phyloP scores from a whole-genome alignment of 2,797 vertebrate genomes.

The Dendrocincla fuliginosa region DNA sequence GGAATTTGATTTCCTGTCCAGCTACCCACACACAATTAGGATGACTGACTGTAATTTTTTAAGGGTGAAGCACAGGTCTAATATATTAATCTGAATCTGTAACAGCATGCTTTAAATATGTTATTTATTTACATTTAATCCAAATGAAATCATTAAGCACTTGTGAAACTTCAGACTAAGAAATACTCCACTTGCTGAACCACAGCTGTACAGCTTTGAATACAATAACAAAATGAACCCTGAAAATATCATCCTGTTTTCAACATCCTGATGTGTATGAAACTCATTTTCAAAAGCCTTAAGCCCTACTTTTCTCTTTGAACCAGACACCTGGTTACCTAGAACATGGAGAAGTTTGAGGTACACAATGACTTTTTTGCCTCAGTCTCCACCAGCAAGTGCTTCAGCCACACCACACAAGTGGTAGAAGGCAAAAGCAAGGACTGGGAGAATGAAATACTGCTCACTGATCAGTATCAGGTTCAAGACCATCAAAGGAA shows the following conservation, averaged over 20 bases:
- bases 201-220: neutral
- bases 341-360: neutral
- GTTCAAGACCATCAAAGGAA: neutral
- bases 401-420: neutral
- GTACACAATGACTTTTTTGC: neutral
- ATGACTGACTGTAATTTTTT: neutral
- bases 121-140: neutral
- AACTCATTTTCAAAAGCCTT: neutral
- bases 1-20: neutral
- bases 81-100: neutral
- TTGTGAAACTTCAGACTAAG: neutral
- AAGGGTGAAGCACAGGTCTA: neutral
- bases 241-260: neutral
- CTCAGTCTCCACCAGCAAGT: neutral
- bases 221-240: neutral
- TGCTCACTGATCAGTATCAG: rapidly evolving
- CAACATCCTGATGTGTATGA: neutral
- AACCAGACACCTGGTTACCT: neutral
- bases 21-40: neutral
- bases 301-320: neutral
- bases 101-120: neutral
- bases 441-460: neutral
- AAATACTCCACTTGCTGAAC: neutral
- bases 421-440: neutral
- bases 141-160: neutral